Evolutionary conservation across 2,888 invertebrate genomes (phyloP).

Genomic region (Cryptus viduatorius): DNA sequence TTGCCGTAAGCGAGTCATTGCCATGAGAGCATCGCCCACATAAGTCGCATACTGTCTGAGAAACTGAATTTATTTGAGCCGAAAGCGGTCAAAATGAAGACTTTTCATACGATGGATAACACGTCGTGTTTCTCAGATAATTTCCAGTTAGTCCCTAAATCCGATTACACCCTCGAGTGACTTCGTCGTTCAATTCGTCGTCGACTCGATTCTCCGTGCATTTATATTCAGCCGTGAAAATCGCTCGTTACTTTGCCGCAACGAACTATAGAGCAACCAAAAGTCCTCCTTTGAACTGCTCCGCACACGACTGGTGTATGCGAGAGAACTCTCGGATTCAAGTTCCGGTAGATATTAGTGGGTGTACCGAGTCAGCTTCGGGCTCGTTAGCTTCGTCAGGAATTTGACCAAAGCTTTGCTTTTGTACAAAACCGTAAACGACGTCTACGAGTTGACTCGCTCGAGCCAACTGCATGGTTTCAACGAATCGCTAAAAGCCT

Average conservation of each 20-base stretch:
- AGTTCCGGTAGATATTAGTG: neutral
- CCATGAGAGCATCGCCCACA: neutral
- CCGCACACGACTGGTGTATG: neutral
- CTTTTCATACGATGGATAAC: neutral
- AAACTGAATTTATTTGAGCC: neutral
- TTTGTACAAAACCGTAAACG: neutral
- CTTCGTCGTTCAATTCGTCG: neutral
- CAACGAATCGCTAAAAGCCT: neutral
- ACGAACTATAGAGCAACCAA: neutral
- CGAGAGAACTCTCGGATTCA: neutral
- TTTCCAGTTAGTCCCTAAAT: slow-evolving; percentile 7
- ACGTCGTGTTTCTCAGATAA: neutral
- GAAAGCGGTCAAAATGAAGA: neutral
- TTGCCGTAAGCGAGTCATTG: neutral
- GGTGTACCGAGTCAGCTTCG: slow-evolving; percentile 8
- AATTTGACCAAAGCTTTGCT: slow-evolving; percentile 43
- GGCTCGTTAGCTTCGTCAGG: slow-evolving; percentile 33
- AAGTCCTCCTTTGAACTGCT: slow-evolving; percentile 33
- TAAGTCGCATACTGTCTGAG: neutral
- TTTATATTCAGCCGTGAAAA: neutral
- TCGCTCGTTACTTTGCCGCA: slow-evolving; percentile 17
- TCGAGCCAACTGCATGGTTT: slow-evolving; percentile 16
- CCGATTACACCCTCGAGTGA: slow-evolving; percentile 2
- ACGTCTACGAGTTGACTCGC: slow-evolving; percentile 6
- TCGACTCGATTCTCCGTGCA: neutral